Base-by-base conservation (phyloP, 2,888 invertebrate species). In the Drosophila eohydei region DNA sequence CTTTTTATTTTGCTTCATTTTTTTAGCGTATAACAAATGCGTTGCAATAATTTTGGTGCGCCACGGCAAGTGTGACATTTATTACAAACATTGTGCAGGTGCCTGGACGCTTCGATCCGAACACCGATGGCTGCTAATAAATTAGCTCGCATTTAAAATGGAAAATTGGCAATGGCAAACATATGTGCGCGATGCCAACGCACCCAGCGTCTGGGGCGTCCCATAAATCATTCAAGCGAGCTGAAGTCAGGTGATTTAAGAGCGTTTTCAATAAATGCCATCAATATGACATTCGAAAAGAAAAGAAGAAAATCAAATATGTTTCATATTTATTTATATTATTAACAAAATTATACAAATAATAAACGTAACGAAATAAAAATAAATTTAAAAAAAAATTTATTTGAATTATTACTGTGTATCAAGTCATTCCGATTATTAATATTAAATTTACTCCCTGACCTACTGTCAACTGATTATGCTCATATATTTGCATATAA, bases 71-170 rank as follows among this genome's bases (percentile, higher is more conserved):
- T 83, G 75, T 80, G 88, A 88, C 88, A 83, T 83, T 83, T 83
- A 83, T 88, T 85, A 83, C 83, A 82, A 71, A 69, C 70, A 85
- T 79, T 77, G 38, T 38, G 55, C 58, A 88, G 88, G 88, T 88
- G 85, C 64, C 26, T 70, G 79, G 32, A n/a, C 60, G 38, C 65
- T 71, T 73, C 65, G 67, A 40, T 69, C 65, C 66, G 64, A 50
- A 60, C 50, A 34, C 30, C 69, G 61, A 38, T 67, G 69, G 52
- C 59, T 43, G 79, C 84, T 76, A 84, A 89, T 84, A 84, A 84
- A 84, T 84, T 84, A 87, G 88, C 83, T 60, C 54, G 62, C 87
- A 81, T 81, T 84, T 83, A 69, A 80, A 84, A 78, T 74, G 71
- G 84, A 62, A 78, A 76, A 88, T 79, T 82, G 76, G 71, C 50